These are phyloP conservation scores for Mya arenaria DNA, from an alignment of 1,140 invertebrate genomes.

Conservation along the genomic window DNA sequence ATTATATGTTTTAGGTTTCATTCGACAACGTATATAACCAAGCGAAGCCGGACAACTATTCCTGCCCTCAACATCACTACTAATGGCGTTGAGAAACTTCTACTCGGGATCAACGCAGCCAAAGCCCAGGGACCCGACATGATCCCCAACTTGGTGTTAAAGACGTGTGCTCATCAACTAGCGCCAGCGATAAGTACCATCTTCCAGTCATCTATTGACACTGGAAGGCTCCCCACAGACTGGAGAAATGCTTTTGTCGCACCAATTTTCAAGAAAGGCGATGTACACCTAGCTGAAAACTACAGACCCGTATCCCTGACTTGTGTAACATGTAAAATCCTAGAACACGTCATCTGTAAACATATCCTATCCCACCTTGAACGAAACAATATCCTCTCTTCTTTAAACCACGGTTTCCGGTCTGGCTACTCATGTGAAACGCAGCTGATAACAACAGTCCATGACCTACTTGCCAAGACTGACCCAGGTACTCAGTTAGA, in stretches of 20 bases:
- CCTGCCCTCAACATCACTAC: conserved; percentile 15
- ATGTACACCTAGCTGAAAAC: conserved; percentile 16
- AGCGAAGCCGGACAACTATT: not conserved
- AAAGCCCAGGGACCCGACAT: conserved; percentile 29
- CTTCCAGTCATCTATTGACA: conserved; percentile 23
- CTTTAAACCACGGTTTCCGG: conserved; percentile 45
- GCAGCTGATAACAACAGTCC: conserved; percentile 33
- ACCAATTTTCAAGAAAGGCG: conserved; percentile 22
- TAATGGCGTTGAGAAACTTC: conserved; percentile 14
- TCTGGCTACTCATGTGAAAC: conserved; percentile 46
- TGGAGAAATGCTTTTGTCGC: conserved; percentile 27
- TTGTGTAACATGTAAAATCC: conserved; percentile 15
- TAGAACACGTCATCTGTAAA: conserved; percentile 21
- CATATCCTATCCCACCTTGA: conserved; percentile 21
- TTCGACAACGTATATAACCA: too few species aligned
- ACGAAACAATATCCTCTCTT: conserved; percentile 32
- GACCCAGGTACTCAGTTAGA: conserved; percentile 36
- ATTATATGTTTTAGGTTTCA: too few species aligned
- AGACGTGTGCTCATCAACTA: not conserved
- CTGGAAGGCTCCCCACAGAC: conserved; percentile 5
- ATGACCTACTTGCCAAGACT: conserved; percentile 20
- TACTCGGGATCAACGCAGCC: not conserved
- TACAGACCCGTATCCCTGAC: conserved; percentile 20
- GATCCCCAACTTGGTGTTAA: conserved; percentile 11
- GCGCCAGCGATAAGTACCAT: not conserved